phyloP scores from a whole-genome alignment of 2,797 vertebrate species.

The Pseudomugil gertrudae region DNA sequence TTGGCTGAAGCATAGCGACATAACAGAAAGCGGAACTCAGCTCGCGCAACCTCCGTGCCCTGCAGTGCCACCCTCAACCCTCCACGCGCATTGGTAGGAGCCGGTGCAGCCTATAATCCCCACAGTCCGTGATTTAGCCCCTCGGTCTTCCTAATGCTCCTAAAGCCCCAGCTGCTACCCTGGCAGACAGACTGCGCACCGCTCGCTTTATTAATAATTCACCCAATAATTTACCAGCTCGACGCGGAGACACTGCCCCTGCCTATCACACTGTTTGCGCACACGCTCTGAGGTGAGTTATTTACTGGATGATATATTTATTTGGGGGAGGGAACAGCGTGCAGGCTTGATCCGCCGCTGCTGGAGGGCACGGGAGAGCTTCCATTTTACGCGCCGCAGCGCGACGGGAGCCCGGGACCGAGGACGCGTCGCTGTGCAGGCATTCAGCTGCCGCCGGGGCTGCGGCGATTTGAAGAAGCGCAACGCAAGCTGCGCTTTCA shows the following conservation, averaged over 20 bases:
- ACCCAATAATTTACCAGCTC: slow-evolving; percentile 67
- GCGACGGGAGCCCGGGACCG: slow-evolving; percentile 16
- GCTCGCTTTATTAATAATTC: slow-evolving; percentile 84
- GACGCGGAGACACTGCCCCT: slow-evolving; percentile 59
- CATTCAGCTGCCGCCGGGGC: slow-evolving; percentile 52
- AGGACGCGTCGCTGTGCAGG: slow-evolving; percentile 53
- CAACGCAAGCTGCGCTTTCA: slow-evolving; percentile 73
- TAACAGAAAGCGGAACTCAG: neutral
- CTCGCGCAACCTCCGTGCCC: slow-evolving; percentile 5
- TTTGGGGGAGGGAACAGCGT: slow-evolving; percentile 27
- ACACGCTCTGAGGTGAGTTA: slow-evolving; percentile 49
- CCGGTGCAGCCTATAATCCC: slow-evolving; percentile 71
- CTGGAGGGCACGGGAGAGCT: slow-evolving; percentile 47
- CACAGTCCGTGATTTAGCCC: slow-evolving; percentile 76
- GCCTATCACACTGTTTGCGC: slow-evolving; percentile 24
- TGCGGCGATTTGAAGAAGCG: slow-evolving; percentile 44
- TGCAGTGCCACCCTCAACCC: slow-evolving; percentile 32
- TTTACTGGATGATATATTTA: slow-evolving; percentile 37
- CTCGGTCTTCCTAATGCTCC: slow-evolving; percentile 74
- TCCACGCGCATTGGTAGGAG: slow-evolving; percentile 36
- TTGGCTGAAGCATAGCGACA: slow-evolving; percentile 5
- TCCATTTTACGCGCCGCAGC: slow-evolving; percentile 59
- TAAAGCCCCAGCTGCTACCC: slow-evolving; percentile 80
- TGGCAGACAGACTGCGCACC: slow-evolving; percentile 79
- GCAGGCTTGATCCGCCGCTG: slow-evolving; percentile 20